These are phyloP conservation scores for Cetonia aurata DNA, from an alignment of 2,888 invertebrate species.

Conservation along the genomic window DNA sequence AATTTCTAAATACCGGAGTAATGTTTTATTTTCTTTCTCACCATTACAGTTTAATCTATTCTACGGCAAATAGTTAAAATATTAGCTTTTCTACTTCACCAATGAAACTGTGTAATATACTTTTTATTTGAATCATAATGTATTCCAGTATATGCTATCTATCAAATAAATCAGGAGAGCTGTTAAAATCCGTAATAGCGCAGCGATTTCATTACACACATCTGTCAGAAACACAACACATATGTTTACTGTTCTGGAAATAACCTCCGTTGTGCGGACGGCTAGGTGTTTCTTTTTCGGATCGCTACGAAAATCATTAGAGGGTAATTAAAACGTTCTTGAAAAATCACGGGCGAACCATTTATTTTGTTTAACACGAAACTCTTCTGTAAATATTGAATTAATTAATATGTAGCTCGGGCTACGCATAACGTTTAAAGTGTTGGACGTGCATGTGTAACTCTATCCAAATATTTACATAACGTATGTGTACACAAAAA, in stretches of 20 bases:
- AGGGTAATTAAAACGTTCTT: constrained; percentile 10
- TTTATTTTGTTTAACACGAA: not conserved
- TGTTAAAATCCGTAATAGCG: not conserved
- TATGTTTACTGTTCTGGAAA: constrained; percentile 14
- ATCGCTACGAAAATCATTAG: not conserved
- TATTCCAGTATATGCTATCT: not conserved
- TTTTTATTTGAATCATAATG: not conserved
- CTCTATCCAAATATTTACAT: constrained; percentile 17
- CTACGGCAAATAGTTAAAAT: too few relatives aligned
- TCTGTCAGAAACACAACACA: constrained; percentile 13
- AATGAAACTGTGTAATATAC: too few relatives aligned
- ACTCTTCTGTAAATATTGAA: constrained; percentile 15
- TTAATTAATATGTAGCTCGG: not conserved
- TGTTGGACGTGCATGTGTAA: constrained; percentile 6
- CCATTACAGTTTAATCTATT: too few relatives aligned
- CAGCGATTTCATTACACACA: not conserved
- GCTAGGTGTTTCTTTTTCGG: too few relatives aligned
- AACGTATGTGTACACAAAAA: not conserved
- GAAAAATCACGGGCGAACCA: not conserved
- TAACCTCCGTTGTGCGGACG: not conserved
- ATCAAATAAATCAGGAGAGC: not conserved
- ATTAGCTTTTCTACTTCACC: too few relatives aligned
- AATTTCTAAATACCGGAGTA: too few relatives aligned
- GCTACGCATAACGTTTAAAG: constrained; percentile 7
- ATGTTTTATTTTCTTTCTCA: too few relatives aligned